phyloP scores from a whole-genome alignment of 2,797 vertebrate genomes.

The Huso huso region DNA sequence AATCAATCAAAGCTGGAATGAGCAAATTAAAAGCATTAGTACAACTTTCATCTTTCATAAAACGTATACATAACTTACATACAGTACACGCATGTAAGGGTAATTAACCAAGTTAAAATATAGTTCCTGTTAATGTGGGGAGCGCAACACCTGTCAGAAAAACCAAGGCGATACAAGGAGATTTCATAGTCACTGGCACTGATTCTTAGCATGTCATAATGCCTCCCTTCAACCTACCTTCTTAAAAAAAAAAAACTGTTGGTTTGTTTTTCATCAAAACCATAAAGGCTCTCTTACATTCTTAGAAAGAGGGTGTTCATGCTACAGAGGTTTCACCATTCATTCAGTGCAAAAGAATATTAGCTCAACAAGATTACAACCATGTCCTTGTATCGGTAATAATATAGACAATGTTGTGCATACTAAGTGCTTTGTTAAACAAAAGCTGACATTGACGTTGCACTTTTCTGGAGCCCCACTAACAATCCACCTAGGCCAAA shows the following conservation, averaged over 20 bases:
- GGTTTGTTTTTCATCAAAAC: constrained; percentile 29
- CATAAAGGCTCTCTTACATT: constrained; percentile 8
- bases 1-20: no score
- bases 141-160: constrained; percentile 3
- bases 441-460: constrained; percentile 29
- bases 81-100: no score
- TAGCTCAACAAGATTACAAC: constrained; percentile 28
- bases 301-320: constrained; percentile 28
- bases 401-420: constrained; percentile 24
- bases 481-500: constrained; percentile 34
- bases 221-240: constrained; percentile 4
- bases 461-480: constrained; percentile 35
- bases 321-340: constrained; percentile 27
- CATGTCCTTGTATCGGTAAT: constrained; percentile 27
- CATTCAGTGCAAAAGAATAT: constrained; percentile 33
- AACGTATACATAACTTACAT: no score
- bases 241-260: constrained; percentile 6
- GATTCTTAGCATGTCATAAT: constrained; percentile 1
- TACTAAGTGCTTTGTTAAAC: constrained; percentile 32
- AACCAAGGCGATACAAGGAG: constrained; percentile 10
- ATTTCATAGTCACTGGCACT: constrained; percentile 10
- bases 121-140: no score
- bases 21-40: no score
- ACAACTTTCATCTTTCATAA: no score
- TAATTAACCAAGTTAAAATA: no score